Evolutionary conservation across 92 coral and sea anemone species (phyloP), one percentile per base, ranked within the genome.

Genomic region (Parazoanthus swiftii): DNA sequence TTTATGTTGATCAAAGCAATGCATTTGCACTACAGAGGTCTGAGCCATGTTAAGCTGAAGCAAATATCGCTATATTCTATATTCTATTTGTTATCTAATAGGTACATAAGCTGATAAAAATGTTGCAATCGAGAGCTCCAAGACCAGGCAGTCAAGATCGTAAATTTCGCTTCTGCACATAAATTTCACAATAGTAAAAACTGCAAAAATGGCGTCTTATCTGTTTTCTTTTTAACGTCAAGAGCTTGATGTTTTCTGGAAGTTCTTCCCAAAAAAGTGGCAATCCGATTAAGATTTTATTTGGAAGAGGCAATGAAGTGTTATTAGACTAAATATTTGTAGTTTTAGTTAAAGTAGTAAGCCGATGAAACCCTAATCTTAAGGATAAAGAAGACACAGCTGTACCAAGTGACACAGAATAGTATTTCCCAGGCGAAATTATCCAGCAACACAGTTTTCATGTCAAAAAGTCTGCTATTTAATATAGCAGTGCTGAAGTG

Each of bases 311-410:
- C 79, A 76, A 39, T 36, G 79, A 76, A 76, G 11, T 20, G 26
- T 39, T 39, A n/a, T n/a, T 76, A 29, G 79, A 38, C 51, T 76
- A 76, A 44, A 76, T n/a, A 76, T 18, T 76, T 76, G 46, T 76
- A 76, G 29, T 26, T 51, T 39, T 16, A 51, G 39, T 10, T 23
- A 20, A 76, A 76, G 79, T 23, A 14, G 25, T 43, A 37, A 9
- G 50, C 18, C 23, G 79, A 76, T 37, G 51, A 76, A 74, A 63
- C 25, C 70, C 8, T 23, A 23, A 63, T 63, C 15, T 63, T 63
- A 63, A 74, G 37, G 77, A 33, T 39, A 33, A 74, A 10, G 16
- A 42, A 14, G 13, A 74, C 43, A 74, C 78, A 74, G 44, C 77
- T 74, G 76, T 74, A 74, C 6, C 78, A 75, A 37, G 11, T 18